These are phyloP conservation scores for Rhabdomys pumilio DNA, from an alignment of 2,797 vertebrate species.

Conservation along the genomic window DNA sequence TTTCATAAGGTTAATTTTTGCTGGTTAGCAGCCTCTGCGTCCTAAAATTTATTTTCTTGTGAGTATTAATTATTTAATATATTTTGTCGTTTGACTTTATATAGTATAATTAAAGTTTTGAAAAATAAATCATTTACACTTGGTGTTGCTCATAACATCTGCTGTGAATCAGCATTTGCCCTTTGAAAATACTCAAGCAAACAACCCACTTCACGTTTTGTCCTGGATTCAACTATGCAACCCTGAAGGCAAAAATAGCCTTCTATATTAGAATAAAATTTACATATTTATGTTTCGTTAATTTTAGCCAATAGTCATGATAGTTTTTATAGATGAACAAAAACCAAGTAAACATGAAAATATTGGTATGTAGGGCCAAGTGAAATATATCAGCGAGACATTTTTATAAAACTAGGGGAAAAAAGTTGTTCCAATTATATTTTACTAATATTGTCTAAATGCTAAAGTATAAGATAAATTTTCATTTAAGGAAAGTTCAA, in stretches of 20 bases:
- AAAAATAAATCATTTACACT: background rate
- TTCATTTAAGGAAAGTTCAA: slow-evolving; percentile 31
- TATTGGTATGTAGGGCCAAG: background rate
- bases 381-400: background rate
- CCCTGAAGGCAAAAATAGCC: background rate
- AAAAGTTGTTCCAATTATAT: background rate
- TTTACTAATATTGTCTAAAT: slow-evolving; percentile 10
- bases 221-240: background rate
- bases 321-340: slow-evolving; percentile 2
- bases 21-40: background rate
- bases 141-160: background rate
- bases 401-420: background rate
- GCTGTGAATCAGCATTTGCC: background rate
- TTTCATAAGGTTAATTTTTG: background rate
- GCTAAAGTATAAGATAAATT: background rate
- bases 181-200: slow-evolving; percentile 28
- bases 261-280: background rate
- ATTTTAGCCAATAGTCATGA: slow-evolving; percentile 11
- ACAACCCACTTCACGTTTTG: background rate
- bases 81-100: slow-evolving; percentile 7
- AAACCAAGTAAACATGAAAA: background rate
- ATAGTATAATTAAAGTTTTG: background rate
- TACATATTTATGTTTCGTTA: background rate
- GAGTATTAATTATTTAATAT: background rate
- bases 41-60: background rate